A percentile compares a stretch with the other conserved stretches of the same genome.
These are phyloP conservation scores for Mycetomoellerius zeteki DNA, from an alignment of 1,140 invertebrate genomes.

Conservation along the genomic window DNA sequence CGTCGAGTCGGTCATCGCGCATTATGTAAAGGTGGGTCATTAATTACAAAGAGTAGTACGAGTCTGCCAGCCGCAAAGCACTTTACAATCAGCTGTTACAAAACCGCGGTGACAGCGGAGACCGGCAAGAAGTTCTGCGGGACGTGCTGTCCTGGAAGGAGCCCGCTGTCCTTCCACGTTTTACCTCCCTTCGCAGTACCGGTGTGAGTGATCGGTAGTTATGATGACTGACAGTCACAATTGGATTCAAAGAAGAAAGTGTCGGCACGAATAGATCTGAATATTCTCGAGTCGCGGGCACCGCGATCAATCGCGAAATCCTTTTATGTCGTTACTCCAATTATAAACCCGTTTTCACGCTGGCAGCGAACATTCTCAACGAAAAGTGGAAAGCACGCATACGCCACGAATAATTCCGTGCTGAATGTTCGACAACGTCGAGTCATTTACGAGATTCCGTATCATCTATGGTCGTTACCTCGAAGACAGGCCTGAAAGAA, in stretches of 20 bases:
- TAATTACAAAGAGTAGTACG: conserved; percentile 51
- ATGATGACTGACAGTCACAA: conserved; percentile 53
- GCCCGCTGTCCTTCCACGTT: conserved; percentile 47
- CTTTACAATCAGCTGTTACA: conserved; percentile 63
- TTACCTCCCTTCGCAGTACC: conserved; percentile 35
- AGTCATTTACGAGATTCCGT: conserved; percentile 65
- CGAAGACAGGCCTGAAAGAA: conserved; percentile 61
- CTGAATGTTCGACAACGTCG: conserved; percentile 63
- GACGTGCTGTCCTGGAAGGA: conserved; percentile 19
- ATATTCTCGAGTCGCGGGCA: conserved; percentile 32
- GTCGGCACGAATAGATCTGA: conserved; percentile 22
- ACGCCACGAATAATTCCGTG: conserved; percentile 63
- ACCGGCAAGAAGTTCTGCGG: conserved; percentile 34
- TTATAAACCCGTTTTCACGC: conserved; percentile 61
- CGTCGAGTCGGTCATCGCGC: conserved; percentile 36
- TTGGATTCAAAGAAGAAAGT: conserved; percentile 64
- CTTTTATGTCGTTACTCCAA: conserved; percentile 15
- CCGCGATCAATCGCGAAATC: conserved; percentile 17
- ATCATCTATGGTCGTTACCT: conserved; percentile 53
- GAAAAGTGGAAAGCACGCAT: conserved; percentile 30
- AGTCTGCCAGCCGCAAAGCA: conserved; percentile 35
- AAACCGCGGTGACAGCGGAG: conserved; percentile 43
- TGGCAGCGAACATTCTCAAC: conserved; percentile 60
- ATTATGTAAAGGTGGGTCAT: conserved; percentile 53
- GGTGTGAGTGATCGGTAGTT: conserved; percentile 35